Conservation (phyloP, 2,888 invertebrate genomes). For the Aphidoletes aphidimyza region DNA sequence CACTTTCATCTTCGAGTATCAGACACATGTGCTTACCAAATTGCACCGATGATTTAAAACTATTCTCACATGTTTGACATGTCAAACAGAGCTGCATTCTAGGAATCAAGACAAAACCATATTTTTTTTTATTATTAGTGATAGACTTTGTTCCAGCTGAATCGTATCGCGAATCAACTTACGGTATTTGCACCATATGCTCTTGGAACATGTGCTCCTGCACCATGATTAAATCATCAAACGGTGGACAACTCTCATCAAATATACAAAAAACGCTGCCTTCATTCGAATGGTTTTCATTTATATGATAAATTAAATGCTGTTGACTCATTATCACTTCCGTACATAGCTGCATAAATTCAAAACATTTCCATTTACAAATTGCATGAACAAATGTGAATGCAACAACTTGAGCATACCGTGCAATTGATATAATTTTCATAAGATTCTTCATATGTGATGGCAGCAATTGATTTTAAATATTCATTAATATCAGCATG, state of each 20-base stretch:
- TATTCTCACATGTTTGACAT: constrained; percentile 13
- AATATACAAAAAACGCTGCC: not conserved
- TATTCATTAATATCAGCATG: constrained; percentile 15
- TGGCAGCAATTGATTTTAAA: not conserved
- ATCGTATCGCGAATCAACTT: too few relatives aligned
- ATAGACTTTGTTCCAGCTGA: too few relatives aligned
- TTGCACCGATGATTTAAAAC: constrained; percentile 15
- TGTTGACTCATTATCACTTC: constrained; percentile 26
- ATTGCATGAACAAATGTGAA: too few relatives aligned
- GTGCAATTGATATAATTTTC: not conserved
- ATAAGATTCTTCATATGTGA: constrained; percentile 16
- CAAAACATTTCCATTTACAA: too few relatives aligned
- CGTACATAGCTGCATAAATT: not conserved
- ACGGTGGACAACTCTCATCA: not conserved
- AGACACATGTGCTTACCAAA: constrained; percentile 46
- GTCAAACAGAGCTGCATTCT: not conserved
- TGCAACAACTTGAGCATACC: too few relatives aligned
- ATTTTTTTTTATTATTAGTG: too few relatives aligned
- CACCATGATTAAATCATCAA: not conserved
- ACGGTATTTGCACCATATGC: not conserved
- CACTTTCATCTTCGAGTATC: not conserved
- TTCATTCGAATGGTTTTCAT: not conserved
- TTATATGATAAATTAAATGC: not conserved
- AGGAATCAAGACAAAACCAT: too few relatives aligned
- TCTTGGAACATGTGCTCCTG: not conserved